These are phyloP conservation scores for Collichthys lucidus DNA, from an alignment of 2,113 vertebrate genomes.

Conservation along the genomic window DNA sequence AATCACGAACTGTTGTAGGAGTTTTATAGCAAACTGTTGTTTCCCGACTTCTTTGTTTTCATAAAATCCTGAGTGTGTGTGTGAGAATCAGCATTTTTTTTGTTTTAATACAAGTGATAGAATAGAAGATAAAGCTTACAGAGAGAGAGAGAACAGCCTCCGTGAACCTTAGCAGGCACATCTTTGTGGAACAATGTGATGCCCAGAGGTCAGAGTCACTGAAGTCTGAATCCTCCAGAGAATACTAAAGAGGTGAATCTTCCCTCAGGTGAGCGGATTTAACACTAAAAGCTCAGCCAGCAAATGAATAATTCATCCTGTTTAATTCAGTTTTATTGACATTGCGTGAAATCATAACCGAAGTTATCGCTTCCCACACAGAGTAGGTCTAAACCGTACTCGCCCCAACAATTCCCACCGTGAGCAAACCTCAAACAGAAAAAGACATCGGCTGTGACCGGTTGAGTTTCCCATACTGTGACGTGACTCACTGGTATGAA, in stretches of 20 bases:
- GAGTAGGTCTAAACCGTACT: too few species aligned
- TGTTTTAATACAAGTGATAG: not conserved
- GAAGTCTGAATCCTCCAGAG: conserved; percentile 10
- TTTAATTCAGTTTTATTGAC: too few species aligned
- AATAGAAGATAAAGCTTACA: not conserved
- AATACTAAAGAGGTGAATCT: not conserved
- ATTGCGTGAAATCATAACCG: too few species aligned
- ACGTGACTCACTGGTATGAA: too few species aligned
- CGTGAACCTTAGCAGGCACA: not conserved
- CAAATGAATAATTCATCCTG: too few species aligned
- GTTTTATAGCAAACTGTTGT: not conserved
- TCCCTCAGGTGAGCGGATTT: not conserved
- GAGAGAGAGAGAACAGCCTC: not conserved
- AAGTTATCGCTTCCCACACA: too few species aligned
- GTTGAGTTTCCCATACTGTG: too few species aligned
- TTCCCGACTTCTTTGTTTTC: not conserved
- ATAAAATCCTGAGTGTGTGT: not conserved
- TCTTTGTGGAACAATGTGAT: not conserved
- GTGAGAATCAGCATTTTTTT: not conserved
- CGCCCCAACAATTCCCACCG: too few species aligned
- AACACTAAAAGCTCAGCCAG: not conserved
- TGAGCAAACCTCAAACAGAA: too few species aligned
- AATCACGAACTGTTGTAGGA: not conserved
- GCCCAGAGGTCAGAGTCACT: not conserved
- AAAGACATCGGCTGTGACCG: too few species aligned